phyloP scores from a whole-genome alignment of 2,888 invertebrate species.

The Limulus polyphemus region DNA sequence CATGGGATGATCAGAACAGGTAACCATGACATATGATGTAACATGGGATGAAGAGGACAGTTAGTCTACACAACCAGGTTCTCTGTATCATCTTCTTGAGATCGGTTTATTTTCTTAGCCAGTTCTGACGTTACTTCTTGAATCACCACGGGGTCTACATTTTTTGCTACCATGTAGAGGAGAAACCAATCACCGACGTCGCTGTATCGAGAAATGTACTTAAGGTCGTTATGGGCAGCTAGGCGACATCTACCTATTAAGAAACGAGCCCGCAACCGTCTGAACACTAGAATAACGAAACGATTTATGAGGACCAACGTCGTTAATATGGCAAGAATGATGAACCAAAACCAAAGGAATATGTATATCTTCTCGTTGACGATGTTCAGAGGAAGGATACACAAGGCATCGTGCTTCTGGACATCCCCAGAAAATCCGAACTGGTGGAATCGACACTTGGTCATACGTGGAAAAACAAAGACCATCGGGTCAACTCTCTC shows the following conservation, averaged over 20 bases:
- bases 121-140: constrained; percentile 62
- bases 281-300: constrained; percentile 16
- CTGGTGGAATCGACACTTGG: constrained; percentile 80
- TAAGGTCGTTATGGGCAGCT: constrained; percentile 9
- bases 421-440: constrained; percentile 72
- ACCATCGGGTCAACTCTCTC: constrained; percentile 78
- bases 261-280: constrained; percentile 10
- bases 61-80: no score
- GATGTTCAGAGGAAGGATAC: constrained; percentile 73
- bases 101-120: constrained; percentile 74
- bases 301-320: constrained; percentile 25
- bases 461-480: constrained; percentile 74
- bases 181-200: constrained; percentile 26
- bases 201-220: constrained; percentile 8
- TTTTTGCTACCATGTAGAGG: constrained; percentile 18
- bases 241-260: constrained; percentile 11
- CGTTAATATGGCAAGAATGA: constrained; percentile 18
- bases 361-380: constrained; percentile 54
- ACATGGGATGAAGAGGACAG: no score
- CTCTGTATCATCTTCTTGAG: no score
- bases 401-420: constrained; percentile 72
- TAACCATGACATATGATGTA: no score
- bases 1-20: no score
- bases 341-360: constrained; percentile 27
- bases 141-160: constrained; percentile 16